Conservation (phyloP, 2,888 invertebrate genomes). For the Silvanus unidentatus region DNA sequence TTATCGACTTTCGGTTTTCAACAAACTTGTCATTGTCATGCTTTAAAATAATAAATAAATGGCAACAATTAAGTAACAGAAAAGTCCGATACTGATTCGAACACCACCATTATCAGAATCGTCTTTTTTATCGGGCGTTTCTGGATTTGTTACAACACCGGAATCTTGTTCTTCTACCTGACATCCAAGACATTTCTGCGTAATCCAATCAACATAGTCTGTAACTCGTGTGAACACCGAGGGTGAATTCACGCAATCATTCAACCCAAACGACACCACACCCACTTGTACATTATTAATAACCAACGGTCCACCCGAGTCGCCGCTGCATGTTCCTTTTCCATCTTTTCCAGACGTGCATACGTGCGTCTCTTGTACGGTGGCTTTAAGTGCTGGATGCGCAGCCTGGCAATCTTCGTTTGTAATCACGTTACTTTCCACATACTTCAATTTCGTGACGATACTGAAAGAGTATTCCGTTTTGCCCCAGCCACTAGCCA, state of each 20-base stretch:
- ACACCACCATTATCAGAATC: no score
- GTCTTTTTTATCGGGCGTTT: no score
- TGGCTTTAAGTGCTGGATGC: constrained; percentile 4
- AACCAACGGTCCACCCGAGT: constrained; percentile 24
- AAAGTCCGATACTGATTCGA: no score
- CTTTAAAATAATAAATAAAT: no score
- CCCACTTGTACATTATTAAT: constrained; percentile 21
- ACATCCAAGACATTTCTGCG: constrained; percentile 2
- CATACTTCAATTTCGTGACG: constrained; percentile 14
- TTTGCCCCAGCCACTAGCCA: constrained; percentile 17
- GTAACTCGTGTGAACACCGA: constrained; percentile 21
- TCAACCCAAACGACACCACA: constrained; percentile 20
- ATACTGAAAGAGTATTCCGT: constrained; percentile 10
- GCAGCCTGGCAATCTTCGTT: constrained; percentile 13
- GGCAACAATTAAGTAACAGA: no score
- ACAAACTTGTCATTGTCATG: no score
- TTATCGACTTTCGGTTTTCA: no score
- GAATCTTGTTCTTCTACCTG: no score
- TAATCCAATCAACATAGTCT: constrained; percentile 17
- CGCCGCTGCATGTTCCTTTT: constrained; percentile 20
- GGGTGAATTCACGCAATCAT: constrained; percentile 16
- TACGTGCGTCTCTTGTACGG: constrained; percentile 14
- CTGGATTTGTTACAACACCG: no score
- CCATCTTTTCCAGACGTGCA: constrained; percentile 18
- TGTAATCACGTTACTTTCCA: constrained; percentile 12